phyloP scores from a whole-genome alignment of 2,888 invertebrate genomes.

The Acanthococcus lagerstroemiae region DNA sequence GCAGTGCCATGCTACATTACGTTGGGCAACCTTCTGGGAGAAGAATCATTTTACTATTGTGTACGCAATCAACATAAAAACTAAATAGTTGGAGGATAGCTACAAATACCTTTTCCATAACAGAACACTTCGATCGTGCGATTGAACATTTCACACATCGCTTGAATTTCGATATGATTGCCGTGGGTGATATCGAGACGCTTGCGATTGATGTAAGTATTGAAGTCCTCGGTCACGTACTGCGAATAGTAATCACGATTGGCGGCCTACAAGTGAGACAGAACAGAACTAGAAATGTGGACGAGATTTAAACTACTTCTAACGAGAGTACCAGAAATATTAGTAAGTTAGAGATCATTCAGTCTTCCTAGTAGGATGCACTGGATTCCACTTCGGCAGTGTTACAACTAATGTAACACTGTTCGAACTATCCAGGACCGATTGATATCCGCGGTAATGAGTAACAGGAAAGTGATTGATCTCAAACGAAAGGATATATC shows the following conservation, averaged over 20 bases:
- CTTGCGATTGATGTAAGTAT: slow-evolving; percentile 69
- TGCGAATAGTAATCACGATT: slow-evolving; percentile 79
- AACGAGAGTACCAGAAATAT: no score
- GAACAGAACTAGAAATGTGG: neutral
- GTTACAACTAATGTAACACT: no score
- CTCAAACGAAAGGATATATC: no score
- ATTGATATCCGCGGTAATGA: neutral
- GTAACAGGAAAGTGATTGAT: neutral
- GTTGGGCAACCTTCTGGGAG: no score
- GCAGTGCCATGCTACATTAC: no score
- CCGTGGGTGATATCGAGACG: slow-evolving; percentile 70
- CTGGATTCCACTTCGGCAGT: no score
- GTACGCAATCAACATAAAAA: no score
- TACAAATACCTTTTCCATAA: slow-evolving; percentile 62
- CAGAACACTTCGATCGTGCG: slow-evolving; percentile 77
- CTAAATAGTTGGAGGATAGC: no score
- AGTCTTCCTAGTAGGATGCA: no score
- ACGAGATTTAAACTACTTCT: no score
- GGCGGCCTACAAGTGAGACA: slow-evolving; percentile 51
- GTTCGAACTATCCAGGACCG: no score
- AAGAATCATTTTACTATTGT: no score
- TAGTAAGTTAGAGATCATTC: neutral
- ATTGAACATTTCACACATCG: slow-evolving; percentile 81
- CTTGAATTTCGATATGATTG: slow-evolving; percentile 84
- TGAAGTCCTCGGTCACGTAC: slow-evolving; percentile 82